phyloP scores from a whole-genome alignment of 92 coral and sea anemone genomes.

The Parazoanthus darwini region DNA sequence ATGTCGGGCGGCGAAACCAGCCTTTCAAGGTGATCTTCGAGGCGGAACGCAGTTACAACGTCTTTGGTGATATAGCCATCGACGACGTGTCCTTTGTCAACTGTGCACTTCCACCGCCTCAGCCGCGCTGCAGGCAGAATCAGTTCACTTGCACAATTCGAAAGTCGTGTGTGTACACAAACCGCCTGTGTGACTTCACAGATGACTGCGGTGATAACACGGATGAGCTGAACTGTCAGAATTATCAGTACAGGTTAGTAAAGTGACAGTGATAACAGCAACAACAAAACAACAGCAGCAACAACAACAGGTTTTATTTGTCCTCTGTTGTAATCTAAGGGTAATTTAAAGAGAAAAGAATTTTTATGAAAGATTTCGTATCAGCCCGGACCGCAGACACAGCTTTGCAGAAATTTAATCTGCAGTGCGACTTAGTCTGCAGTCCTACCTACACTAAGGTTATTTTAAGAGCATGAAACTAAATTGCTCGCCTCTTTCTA shows the following conservation, averaged over 20 bases:
- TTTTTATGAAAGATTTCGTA: no score
- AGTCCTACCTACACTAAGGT: no score
- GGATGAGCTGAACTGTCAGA: constrained; percentile 75
- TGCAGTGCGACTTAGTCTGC: no score
- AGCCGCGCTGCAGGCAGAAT: constrained; percentile 50
- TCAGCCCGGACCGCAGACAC: no score
- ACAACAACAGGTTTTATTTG: no score
- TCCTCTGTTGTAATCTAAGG: no score
- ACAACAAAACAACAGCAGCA: no score
- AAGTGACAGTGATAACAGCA: no score
- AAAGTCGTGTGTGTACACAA: constrained; percentile 69
- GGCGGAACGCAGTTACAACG: constrained; percentile 87
- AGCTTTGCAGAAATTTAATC: no score
- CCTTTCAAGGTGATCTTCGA: constrained; percentile 89
- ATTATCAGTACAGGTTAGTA: constrained; percentile 57
- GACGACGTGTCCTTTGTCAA: constrained; percentile 81
- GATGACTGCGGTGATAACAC: constrained; percentile 95
- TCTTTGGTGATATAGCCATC: constrained; percentile 94
- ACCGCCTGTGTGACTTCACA: constrained; percentile 86
- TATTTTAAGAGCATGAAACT: no score
- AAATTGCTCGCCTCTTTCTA: no score
- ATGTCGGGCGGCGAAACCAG: constrained; percentile 69
- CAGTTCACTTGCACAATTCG: constrained; percentile 76
- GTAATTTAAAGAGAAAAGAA: no score
- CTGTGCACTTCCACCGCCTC: constrained; percentile 84